These are phyloP conservation scores for Ptyas mucosa DNA, from an alignment of 2,113 vertebrate genomes.

Conservation along the genomic window DNA sequence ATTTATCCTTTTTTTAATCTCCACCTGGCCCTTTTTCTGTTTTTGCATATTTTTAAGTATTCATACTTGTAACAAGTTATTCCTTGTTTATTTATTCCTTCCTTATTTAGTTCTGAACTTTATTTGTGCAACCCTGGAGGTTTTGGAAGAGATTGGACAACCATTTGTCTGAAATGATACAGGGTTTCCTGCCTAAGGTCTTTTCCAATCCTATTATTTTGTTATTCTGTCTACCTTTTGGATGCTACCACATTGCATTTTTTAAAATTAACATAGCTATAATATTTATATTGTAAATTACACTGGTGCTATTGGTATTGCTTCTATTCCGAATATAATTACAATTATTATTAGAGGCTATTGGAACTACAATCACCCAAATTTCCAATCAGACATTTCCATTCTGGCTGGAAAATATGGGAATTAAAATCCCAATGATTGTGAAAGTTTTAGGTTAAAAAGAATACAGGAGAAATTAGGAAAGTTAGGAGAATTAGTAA, in stretches of 20 bases:
- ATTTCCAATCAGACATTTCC: background rate
- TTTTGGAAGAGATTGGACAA: too few relatives aligned
- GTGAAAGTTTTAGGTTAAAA: background rate
- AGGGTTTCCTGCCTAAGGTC: too few relatives aligned
- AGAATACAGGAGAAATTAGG: background rate
- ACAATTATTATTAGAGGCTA: background rate
- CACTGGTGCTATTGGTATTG: background rate
- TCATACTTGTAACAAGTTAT: background rate
- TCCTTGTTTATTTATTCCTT: too few relatives aligned
- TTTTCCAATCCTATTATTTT: too few relatives aligned
- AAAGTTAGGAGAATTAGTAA: background rate
- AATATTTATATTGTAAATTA: background rate
- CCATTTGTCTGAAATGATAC: too few relatives aligned
- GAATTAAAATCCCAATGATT: background rate
- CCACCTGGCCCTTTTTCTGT: background rate
- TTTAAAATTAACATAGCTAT: background rate
- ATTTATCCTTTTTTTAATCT: background rate
- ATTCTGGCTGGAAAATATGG: background rate
- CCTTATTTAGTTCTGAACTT: background rate
- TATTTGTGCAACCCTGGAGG: background rate
- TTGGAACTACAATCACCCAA: background rate
- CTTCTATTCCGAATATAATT: background rate
- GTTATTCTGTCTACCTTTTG: background rate
- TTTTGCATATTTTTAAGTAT: background rate
- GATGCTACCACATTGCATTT: background rate